These are phyloP conservation scores for Myoxocephalus aenaeus DNA, from an alignment of 2,797 vertebrate species.

Conservation along the genomic window DNA sequence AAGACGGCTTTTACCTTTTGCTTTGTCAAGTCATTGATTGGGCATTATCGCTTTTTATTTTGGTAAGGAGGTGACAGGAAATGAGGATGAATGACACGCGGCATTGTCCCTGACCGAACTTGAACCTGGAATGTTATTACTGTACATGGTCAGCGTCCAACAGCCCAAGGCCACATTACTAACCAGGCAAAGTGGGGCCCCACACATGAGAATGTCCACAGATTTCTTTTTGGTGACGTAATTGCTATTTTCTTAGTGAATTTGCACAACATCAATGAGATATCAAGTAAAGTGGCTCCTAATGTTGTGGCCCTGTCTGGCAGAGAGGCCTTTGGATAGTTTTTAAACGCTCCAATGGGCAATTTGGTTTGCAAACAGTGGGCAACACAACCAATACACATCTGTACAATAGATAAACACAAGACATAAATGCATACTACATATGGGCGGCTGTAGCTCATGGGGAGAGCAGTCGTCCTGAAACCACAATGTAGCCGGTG, in stretches of 20 bases:
- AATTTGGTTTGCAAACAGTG: not conserved
- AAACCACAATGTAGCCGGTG: too few species aligned
- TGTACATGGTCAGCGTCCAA: not conserved
- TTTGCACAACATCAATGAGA: not conserved
- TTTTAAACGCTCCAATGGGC: not conserved
- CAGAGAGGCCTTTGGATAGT: not conserved
- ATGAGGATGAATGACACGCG: not conserved
- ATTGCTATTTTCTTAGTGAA: not conserved
- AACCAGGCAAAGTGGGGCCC: not conserved
- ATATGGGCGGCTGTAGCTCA: not conserved
- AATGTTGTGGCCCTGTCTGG: not conserved
- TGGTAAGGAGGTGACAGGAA: constrained; percentile 10
- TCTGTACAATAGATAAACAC: not conserved
- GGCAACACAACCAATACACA: not conserved
- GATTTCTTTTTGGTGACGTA: not conserved
- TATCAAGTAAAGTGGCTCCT: not conserved
- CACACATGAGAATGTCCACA: not conserved
- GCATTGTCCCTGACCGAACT: not conserved
- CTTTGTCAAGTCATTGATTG: not conserved
- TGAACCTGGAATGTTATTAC: not conserved
- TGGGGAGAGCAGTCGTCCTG: too few species aligned
- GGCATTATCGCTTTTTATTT: not conserved
- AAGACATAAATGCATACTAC: not conserved
- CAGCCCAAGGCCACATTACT: not conserved
- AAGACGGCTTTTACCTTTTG: not conserved